phyloP scores from a whole-genome alignment of 2,113 vertebrate species.

The Varanus salvator region DNA sequence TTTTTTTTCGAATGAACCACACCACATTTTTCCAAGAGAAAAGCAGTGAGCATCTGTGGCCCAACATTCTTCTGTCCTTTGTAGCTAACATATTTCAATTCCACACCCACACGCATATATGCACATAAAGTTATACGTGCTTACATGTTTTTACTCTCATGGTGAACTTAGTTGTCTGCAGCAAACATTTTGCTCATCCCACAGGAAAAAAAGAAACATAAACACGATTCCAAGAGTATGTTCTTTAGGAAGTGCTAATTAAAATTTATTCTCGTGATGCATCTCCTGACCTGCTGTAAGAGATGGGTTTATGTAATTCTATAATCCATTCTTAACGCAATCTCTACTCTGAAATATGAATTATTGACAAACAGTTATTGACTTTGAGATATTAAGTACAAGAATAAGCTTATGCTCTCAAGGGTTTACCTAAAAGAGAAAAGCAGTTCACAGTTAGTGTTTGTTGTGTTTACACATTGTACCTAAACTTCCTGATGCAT shows the following conservation, averaged over 20 bases:
- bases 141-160: neutral
- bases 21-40: neutral
- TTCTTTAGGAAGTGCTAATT: constrained; percentile 7
- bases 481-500: neutral
- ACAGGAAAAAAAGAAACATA: neutral
- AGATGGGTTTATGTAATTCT: constrained; percentile 10
- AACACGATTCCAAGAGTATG: neutral
- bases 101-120: no score
- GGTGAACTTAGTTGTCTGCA: neutral
- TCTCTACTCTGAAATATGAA: neutral
- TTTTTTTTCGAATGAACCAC: neutral
- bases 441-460: constrained; percentile 3
- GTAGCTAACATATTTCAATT: neutral
- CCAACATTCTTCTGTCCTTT: neutral
- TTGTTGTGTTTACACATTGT: neutral
- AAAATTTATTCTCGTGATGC: constrained; percentile 20
- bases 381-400: neutral
- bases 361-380: constrained; percentile 1
- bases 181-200: neutral
- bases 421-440: neutral
- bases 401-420: neutral
- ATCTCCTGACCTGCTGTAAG: constrained; percentile 20
- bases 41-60: no score
- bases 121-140: neutral
- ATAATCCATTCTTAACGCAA: constrained; percentile 30